Base-by-base conservation (phyloP, 2,888 invertebrate genomes). In the Aelia acuminata region DNA sequence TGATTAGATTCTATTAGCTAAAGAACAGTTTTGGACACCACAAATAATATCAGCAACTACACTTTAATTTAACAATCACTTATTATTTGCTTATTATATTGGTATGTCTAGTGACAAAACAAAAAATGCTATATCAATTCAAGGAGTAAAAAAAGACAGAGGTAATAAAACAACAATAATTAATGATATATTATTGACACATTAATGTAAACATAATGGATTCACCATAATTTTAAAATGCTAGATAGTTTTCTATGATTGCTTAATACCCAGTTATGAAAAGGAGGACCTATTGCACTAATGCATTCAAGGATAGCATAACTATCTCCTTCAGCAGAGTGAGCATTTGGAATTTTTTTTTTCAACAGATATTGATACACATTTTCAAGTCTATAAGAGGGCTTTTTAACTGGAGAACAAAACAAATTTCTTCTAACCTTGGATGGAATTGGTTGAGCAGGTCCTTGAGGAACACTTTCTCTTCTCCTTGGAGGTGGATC, bases 221-320 rank as follows among this genome's bases (percentile, higher is more conserved):
- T 70, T 89, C 87, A 90, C 90, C 90, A 90, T 88, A 86, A 88
- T 85, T 89, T 90, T 31, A 90, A 85, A 48, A 90, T 90, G 22
- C 89, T 49, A 26, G 85, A 89, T 39, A 90, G 88, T 85, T 88
- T 88, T 18, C 87, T 84, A 31, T 89, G 75, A 80, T 90, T 89
- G 31, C 85, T 88, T 39, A 87, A 87, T 22, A 90, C 88, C 90
- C 90, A 90, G n/a, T 90, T 86, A 85, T 90, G 90, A 87, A 90
- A 90, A 63, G 90, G 90, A 15, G 63, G 49, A 26, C 90, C 90
- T 11, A 90, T 86, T 18, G 86, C 88, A 47, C 89, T 75, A 31
- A 89, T 89, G 35, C 88, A 87, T 35, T 87, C 87, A 49, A 90
- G 89, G 15, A 90, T 49, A 26, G 90, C 90, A 84, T 85, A 84